Percentiles rank a stretch among this genome's conserved stretches.
These are phyloP conservation scores for Capra hircus DNA, from an alignment of 2,113 vertebrate species.

Conservation along the genomic window DNA sequence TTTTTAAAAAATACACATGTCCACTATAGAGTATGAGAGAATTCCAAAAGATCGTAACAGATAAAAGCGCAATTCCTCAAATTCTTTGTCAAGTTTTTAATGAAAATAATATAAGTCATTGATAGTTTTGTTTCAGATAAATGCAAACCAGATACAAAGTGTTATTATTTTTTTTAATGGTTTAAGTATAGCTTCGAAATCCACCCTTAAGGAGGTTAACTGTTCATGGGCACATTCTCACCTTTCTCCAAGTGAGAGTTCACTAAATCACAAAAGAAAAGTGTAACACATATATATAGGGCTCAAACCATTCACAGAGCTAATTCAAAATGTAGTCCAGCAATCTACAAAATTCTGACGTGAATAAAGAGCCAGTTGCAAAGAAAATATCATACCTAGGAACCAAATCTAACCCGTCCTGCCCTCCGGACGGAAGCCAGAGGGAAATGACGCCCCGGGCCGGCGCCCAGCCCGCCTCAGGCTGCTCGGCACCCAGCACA, in stretches of 20 bases:
- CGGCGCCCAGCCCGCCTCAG: neutral
- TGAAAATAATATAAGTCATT: neutral
- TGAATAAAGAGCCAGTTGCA: neutral
- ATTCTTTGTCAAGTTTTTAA: neutral
- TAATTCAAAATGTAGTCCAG: neutral
- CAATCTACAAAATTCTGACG: neutral
- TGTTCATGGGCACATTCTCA: neutral
- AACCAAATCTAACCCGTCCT: fast-evolving
- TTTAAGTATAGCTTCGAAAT: neutral
- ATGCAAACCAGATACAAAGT: neutral
- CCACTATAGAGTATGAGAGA: neutral
- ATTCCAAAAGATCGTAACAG: neutral
- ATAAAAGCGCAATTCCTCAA: neutral
- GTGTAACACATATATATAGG: fast-evolving
- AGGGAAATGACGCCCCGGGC: fast-evolving
- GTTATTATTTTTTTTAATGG: neutral
- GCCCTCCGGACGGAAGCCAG: fast-evolving
- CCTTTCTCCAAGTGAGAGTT: neutral
- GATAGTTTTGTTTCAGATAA: neutral
- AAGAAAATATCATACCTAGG: fast-evolving
- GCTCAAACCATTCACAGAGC: neutral
- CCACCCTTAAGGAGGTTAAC: neutral
- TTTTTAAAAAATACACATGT: neutral
- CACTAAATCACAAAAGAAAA: neutral
- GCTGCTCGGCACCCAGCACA: fast-evolving